phyloP scores from a whole-genome alignment of 2,797 vertebrate genomes.

The Galago senegalensis region DNA sequence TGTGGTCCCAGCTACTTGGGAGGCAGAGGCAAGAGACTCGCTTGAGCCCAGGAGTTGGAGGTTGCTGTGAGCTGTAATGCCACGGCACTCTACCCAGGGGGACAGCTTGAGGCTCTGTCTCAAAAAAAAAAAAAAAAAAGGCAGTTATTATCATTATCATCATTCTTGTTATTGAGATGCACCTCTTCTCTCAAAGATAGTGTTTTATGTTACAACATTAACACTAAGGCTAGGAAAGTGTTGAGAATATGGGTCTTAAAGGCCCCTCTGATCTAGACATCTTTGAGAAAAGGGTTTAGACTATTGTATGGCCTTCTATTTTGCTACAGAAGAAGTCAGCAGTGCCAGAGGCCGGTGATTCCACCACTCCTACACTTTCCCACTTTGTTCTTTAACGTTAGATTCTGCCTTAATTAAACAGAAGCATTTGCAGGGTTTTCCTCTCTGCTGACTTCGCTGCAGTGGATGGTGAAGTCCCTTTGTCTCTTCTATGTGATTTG shows the following conservation, averaged over 20 bases:
- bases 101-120: too few species aligned
- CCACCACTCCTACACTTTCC: background rate
- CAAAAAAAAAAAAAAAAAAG: background rate
- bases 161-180: background rate
- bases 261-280: background rate
- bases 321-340: background rate
- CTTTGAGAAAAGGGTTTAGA: slow-evolving; percentile 42
- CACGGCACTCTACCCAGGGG: too few species aligned
- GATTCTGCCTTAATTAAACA: slow-evolving; percentile 35
- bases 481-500: slow-evolving; percentile 50
- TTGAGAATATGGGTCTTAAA: background rate
- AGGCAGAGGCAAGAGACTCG: too few species aligned
- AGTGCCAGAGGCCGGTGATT: background rate
- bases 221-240: background rate
- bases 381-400: slow-evolving; percentile 49
- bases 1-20: too few species aligned
- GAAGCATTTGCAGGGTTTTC: background rate
- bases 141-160: background rate
- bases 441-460: slow-evolving; percentile 58
- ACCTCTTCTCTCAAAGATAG: background rate
- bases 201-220: background rate
- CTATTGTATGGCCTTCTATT: background rate
- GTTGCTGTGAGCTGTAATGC: too few species aligned
- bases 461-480: slow-evolving; percentile 41
- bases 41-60: too few species aligned